Base-by-base conservation (phyloP, 2,113 vertebrate species). In the Nematolebias whitei region DNA sequence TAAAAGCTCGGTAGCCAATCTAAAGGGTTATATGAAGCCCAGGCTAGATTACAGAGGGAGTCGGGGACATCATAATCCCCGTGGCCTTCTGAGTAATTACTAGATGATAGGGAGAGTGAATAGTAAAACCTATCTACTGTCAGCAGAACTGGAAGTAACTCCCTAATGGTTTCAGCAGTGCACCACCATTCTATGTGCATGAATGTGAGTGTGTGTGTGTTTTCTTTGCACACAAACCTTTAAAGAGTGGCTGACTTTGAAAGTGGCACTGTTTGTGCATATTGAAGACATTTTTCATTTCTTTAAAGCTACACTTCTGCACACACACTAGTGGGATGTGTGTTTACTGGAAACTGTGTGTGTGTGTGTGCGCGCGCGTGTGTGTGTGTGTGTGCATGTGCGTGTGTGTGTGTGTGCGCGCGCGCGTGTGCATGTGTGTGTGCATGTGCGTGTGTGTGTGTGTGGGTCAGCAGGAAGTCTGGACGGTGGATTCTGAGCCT, bases 401-500 rank as follows among this genome's bases (percentile, higher is more conserved):
- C 49, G 32, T 38, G 1, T 29, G 12, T 71, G 32, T 93, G 62
- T 84, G 78, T 0, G 78, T 56, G 63, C 49, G 52, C 6, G 1
- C 20, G 78, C 0, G 78, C 52, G 63, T 53, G 52, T 13, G 1
- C 20, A 6, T 62, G 41, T 93, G 62, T 84, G 78, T 0, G 78
- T 95, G 2, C 5, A 16, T 13, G 0, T 22, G 9, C 55, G 58
- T 93, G 61, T 83, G 78, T 0, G 80, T 95, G 2, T 85, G 86
- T 20, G 94, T 95, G 55, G 94, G 39, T 84, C 83, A 53, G 95
- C 95, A 0, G 95, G 95, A 0, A 94, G 93, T 88, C 91, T 96
- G 79, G 92, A 92, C 72, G 96, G 94, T 74, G 90, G 95, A 58
- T 96, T 95, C 86, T 95, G 94, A 95, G 93, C 87, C 0, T 95